Evolutionary conservation across 2,113 vertebrate species (phyloP).

Genomic region (Ardeotis arabs): DNA sequence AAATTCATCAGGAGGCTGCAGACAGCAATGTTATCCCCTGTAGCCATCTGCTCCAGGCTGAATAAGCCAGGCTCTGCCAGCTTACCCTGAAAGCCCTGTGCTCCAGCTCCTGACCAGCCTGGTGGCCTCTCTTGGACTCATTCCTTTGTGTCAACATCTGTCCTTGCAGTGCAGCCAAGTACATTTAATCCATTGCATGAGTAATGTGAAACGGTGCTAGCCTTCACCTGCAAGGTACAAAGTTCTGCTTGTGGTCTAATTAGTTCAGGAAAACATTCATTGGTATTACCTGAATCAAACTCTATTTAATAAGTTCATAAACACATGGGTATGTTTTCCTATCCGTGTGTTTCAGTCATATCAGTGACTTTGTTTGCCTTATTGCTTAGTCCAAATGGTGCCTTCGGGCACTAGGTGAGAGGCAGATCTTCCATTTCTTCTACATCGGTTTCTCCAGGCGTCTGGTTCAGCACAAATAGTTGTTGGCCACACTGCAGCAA

Average conservation of each 20-base stretch:
- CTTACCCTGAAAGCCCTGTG: background rate
- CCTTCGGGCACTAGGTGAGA: background rate
- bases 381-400: background rate
- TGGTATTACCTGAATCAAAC: background rate
- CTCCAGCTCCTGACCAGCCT: background rate
- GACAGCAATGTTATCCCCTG: background rate
- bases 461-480: background rate
- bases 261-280: background rate
- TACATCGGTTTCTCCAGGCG: background rate
- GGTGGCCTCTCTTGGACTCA: background rate
- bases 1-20: background rate
- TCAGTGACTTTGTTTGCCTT: background rate
- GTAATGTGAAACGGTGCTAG: background rate
- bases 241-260: background rate
- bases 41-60: background rate
- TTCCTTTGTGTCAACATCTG: background rate
- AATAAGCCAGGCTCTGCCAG: background rate
- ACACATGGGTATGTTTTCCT: background rate
- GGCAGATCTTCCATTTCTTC: background rate
- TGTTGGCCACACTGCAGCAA: background rate
- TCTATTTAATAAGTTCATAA: conserved; percentile 25
- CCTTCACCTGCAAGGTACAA: conserved; percentile 31
- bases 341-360: background rate
- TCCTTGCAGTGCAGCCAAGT: background rate
- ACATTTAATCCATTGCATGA: background rate